Base-by-base conservation (phyloP, 1,140 invertebrate genomes). In the Drosophila albomicans region DNA sequence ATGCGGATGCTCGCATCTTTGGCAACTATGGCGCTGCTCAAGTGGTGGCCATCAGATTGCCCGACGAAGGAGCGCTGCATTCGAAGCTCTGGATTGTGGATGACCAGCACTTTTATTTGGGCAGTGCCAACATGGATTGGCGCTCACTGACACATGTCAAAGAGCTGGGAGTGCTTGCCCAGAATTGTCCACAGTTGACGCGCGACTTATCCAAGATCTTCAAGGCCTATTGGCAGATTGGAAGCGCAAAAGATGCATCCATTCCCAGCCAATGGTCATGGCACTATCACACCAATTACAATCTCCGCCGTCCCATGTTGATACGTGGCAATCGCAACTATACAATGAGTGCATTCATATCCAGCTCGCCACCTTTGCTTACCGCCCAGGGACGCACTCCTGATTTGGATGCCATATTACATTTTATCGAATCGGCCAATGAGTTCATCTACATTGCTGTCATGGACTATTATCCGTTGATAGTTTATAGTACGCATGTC, bases 81-180 rank as follows among this genome's bases (percentile, higher is more conserved):
- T 99, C 98, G 0, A 99, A 99, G 94, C 94, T 99, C 7, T 96
- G 96, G 96, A 94, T 99, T 8, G 95, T 98, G 38, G 99, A 99
- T 93, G 93, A 94, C 49, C 94, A 94, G 70, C 95, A 97, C 90
- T 94, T 97, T 68, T 98, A 97, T 90, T 93, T 98, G 59, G 97
- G 97, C n/a, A 97, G 96, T 85, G 97, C 97, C 2, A 97, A 97
- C 86, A 97, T 97, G 96, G 97, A 99, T 93, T 99, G 98, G 98
- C 94, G 98, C 81, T 96, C 98, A 0, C 93, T 99, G 0, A 98
- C 98, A 5, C 98, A 99, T 94, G 97, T 99, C 1, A 99, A 99
- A 93, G 99, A 99, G 93, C 91, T 99, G 61, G 99, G 99, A 5
- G 93, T 98, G 5, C 90, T 96, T 0, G 95, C 96, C 0, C 94